Base-by-base conservation (phyloP, 2,888 invertebrate genomes). In the Noctua janthe region DNA sequence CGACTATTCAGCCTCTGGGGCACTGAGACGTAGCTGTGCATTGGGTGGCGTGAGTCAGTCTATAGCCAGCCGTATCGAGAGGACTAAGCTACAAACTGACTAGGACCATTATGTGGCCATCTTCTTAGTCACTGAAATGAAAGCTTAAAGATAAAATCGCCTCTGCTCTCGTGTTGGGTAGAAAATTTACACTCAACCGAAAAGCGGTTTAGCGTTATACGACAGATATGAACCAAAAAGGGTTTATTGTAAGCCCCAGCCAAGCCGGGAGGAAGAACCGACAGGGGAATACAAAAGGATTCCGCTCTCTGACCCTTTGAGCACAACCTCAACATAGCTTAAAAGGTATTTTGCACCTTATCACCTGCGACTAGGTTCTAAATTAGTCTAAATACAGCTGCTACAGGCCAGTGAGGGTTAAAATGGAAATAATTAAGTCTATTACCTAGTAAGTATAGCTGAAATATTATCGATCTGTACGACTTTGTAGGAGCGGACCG, bases 231-330 rank as follows among this genome's bases (percentile, higher is more conserved):
- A 49, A 20, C 47, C 39, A 56, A 49, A 71, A 71, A 71, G 71
- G 59, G 13, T 76, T 56, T 8, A 67, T 20, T n/a, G 13, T n/a
- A 76, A 71, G 51, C 43, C 56, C 66, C 51, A 62, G 59, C 17
- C 69, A 29, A 47, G 13, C 66, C 17, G 51, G 69, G 11, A 62
- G 81, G 39, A 47, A 49, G 23, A 62, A 11, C 67, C 43, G 77
- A 29, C 59, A 54, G 23, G 77, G 82, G 59, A 69, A 62, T 23
- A 77, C 59, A 54, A 77, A 67, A 59, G 66, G 43, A 54, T 82
- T 78, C 71, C 82, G 29, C 29, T 47, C 23, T 56, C n/a, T 54
- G 43, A 67, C 29, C 56, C 56, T 71, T 62, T 67, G 6, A n/a
- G 56, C 51, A 20, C 15, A 59, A 11, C 71, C n/a, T 20, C 56